A percentile compares a stretch with the other conserved stretches of the same genome.
Conservation (phyloP, 2,888 invertebrate genomes). For the Sicus ferrugineus region DNA sequence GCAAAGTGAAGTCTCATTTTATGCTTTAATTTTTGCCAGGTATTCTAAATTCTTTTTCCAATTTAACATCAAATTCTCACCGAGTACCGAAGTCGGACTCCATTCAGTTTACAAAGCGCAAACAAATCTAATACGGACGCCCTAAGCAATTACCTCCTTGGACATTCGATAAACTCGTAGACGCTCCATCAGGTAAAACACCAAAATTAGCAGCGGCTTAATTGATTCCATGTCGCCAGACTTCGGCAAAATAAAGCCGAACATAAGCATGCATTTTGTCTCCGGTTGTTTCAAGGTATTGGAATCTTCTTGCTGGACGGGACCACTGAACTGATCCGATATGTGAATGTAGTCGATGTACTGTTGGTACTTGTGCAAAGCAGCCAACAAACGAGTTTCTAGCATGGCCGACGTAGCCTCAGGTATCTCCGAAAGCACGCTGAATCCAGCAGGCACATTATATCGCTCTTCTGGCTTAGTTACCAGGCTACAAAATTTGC, state of each 20-base stretch:
- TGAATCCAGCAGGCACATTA: slow-evolving; percentile 76
- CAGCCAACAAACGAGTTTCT: slow-evolving; percentile 80
- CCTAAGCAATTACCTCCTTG: slow-evolving; percentile 76
- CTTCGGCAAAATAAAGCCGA: slow-evolving; percentile 80
- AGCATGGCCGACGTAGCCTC: slow-evolving; percentile 86
- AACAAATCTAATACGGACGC: background rate
- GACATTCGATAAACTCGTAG: slow-evolving; percentile 85
- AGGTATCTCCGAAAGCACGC: slow-evolving; percentile 87
- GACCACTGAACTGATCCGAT: slow-evolving; percentile 94
- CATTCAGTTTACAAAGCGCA: too few relatives aligned
- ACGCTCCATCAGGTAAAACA: slow-evolving; percentile 93
- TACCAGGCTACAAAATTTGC: slow-evolving; percentile 81
- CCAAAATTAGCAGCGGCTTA: slow-evolving; percentile 82
- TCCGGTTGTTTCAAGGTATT: slow-evolving; percentile 77
- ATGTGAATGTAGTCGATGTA: slow-evolving; percentile 95
- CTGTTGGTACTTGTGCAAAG: slow-evolving; percentile 81
- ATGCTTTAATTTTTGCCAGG: too few relatives aligned
- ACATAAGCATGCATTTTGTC: slow-evolving; percentile 80
- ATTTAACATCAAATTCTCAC: too few relatives aligned
- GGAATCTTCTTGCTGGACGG: slow-evolving; percentile 85
- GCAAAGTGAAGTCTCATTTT: too few relatives aligned
- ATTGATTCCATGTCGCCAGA: slow-evolving; percentile 74
- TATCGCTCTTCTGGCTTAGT: slow-evolving; percentile 83
- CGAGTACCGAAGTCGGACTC: too few relatives aligned
- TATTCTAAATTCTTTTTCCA: too few relatives aligned